Conservation (phyloP, 2,113 vertebrate genomes). For the Larimichthys crocea region DNA sequence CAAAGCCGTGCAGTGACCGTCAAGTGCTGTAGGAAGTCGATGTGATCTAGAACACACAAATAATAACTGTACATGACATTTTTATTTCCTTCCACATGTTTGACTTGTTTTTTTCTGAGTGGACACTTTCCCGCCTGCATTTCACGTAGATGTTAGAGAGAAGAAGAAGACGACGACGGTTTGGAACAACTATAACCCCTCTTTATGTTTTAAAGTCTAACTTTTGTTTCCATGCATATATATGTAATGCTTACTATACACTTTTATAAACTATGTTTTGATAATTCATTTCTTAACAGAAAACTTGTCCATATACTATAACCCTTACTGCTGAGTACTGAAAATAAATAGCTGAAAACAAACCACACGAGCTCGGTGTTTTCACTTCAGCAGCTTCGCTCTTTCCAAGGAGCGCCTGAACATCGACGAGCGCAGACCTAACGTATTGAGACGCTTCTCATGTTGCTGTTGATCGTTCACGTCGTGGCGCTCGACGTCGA, state of each 20-base stretch:
- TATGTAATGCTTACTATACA: slow-evolving; percentile 84
- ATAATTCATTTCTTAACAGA: slow-evolving; percentile 87
- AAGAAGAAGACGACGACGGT: slow-evolving; percentile 54
- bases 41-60: slow-evolving; percentile 77
- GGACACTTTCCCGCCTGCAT: slow-evolving; percentile 67
- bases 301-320: slow-evolving; percentile 86
- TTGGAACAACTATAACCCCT: slow-evolving; percentile 72
- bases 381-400: too few species aligned
- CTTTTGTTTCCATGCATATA: slow-evolving; percentile 76
- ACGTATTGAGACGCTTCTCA: too few species aligned
- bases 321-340: slow-evolving; percentile 85
- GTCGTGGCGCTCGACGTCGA: too few species aligned
- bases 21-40: slow-evolving; percentile 77
- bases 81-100: slow-evolving; percentile 40
- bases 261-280: slow-evolving; percentile 88
- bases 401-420: too few species aligned
- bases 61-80: slow-evolving; percentile 69
- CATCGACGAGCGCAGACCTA: too few species aligned
- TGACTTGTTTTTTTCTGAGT: slow-evolving; percentile 39
- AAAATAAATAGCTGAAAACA: slow-evolving; percentile 83
- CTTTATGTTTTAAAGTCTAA: slow-evolving; percentile 66
- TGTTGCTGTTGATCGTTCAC: too few species aligned
- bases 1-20: slow-evolving; percentile 78
- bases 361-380: slow-evolving; percentile 50
- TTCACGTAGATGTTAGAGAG: slow-evolving; percentile 70